These are phyloP conservation scores for Periphyllus acericola DNA, from an alignment of 2,888 invertebrate species.

Conservation along the genomic window DNA sequence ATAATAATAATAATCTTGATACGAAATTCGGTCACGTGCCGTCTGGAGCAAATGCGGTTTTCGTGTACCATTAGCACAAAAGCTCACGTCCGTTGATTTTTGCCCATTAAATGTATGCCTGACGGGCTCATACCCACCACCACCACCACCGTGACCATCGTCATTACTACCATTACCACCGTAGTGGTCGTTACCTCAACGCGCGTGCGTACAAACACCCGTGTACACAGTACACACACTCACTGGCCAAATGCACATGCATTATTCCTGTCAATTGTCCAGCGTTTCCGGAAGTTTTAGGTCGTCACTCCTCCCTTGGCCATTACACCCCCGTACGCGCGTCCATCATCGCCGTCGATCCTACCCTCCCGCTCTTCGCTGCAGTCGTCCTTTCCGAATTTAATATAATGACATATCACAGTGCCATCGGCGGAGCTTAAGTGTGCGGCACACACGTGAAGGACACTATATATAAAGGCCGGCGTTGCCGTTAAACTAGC, in stretches of 20 bases:
- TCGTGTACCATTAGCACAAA: constrained; percentile 52
- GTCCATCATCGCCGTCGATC: not conserved
- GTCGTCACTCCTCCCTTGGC: not conserved
- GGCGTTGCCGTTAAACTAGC: not conserved
- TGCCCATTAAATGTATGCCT: constrained; percentile 48
- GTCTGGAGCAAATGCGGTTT: constrained; percentile 53
- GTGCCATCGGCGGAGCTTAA: not conserved
- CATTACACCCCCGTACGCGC: not conserved
- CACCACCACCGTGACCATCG: not conserved
- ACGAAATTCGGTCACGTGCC: constrained; percentile 35
- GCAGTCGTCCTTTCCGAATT: not conserved
- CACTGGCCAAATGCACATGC: constrained; percentile 18
- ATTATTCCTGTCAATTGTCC: constrained; percentile 48
- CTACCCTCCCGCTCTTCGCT: not conserved
- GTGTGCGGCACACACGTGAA: not conserved
- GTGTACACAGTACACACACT: not conserved
- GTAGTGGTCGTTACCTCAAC: not conserved
- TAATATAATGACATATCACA: not conserved
- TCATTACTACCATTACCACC: not conserved
- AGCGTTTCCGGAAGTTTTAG: constrained; percentile 10
- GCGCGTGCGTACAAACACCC: not conserved
- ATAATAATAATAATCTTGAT: constrained; percentile 6
- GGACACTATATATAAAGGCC: not conserved
- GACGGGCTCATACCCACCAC: constrained; percentile 16
- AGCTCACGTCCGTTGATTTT: constrained; percentile 50